Evolutionary conservation across 2,797 vertebrate species (phyloP).

Genomic region (Spinibarbus caldwelli): DNA sequence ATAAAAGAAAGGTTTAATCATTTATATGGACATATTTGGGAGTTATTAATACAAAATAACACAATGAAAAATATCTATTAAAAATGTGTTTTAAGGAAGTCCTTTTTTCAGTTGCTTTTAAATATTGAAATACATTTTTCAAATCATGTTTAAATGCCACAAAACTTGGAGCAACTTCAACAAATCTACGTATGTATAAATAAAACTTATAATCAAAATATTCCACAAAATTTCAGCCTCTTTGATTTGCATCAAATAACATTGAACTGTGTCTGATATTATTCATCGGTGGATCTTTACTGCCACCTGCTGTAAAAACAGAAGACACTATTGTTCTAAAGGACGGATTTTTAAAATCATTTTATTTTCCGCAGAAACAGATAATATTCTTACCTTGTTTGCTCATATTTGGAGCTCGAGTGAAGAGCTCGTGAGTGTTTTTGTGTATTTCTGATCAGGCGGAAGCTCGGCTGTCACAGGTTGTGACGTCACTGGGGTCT

Average conservation of each 20-base stretch:
- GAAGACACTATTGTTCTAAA: not conserved
- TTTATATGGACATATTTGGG: not conserved
- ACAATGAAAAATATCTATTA: too few relatives aligned
- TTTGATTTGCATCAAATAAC: not conserved
- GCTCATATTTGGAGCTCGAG: not conserved
- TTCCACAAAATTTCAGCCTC: not conserved
- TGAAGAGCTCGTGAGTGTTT: not conserved
- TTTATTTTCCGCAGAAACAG: too few relatives aligned
- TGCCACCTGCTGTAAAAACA: constrained; percentile 51
- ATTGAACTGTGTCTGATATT: not conserved
- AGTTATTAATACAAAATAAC: not conserved
- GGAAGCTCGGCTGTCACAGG: constrained; percentile 17
- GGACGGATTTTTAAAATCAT: not conserved
- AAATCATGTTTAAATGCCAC: not conserved
- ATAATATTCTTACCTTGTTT: not conserved
- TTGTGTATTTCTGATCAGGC: constrained; percentile 55
- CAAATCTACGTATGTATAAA: not conserved
- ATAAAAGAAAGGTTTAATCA: not conserved
- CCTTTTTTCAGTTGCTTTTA: not conserved
- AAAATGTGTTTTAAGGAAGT: too few relatives aligned
- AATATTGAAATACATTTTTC: not conserved
- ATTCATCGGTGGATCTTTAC: constrained; percentile 31
- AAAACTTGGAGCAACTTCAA: not conserved
- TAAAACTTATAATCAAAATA: not conserved
- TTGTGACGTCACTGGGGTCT: constrained; percentile 48